Evolutionary conservation across 2,888 invertebrate species (phyloP), one percentile per base, ranked within the genome.

Genomic region (Stramonita haemastoma): DNA sequence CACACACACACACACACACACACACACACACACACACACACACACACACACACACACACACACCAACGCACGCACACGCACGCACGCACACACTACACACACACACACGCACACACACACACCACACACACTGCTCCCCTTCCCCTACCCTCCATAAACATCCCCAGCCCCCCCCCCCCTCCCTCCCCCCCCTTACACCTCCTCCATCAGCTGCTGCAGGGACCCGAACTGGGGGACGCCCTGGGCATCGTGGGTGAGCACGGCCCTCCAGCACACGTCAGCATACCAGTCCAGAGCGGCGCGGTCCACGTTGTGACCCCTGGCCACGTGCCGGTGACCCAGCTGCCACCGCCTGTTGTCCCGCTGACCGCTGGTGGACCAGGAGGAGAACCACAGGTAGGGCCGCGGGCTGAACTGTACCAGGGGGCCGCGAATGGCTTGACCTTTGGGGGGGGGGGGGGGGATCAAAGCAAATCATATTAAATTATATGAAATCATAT

Each of bases 251-350:
- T 90, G 91, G 15, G 89, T 87, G 83, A 90, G 90, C 8, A 91
- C 90, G 4, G 86, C 84, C 8, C 88, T 90, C 93, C 93, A 92
- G 87, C 91, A 91, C 19, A 89, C 85, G 83, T 92, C 92, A 4
- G 90, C 91, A 26, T 46, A 90, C 92, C 92, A 91, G 89, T 90
- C 90, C 0, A 91, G 70, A n/a, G 90, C 81, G 34, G 87, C 90
- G 19, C 66, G 89, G 89, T 91, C 91, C 34, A 70, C 81, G 83
- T 90, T 91, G 86, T 91, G 90, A 5, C 90, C 90, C 60, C 88
- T 34, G 15, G 87, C 8, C 77, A 60, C 29, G 87, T 91, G 90
- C 6, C 85, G 46, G 22, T 83, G 36, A 6, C 90, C 91, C 29
- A 90, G 22, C 15, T 81, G 56, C 90, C 90, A 91, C 0, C 91